These are phyloP conservation scores for Cistogaster globosa DNA, from an alignment of 2,888 invertebrate genomes.

Conservation along the genomic window DNA sequence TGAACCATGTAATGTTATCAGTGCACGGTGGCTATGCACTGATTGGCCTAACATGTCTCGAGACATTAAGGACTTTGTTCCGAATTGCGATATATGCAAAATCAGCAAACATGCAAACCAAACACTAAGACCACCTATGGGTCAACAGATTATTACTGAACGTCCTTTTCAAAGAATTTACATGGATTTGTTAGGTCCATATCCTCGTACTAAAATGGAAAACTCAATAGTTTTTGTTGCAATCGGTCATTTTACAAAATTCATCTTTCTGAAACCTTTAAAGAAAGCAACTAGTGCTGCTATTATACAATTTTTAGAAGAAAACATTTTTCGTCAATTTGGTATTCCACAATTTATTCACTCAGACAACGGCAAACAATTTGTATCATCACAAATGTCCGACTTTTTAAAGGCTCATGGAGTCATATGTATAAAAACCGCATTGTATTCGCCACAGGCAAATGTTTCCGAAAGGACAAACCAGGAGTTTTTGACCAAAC, in stretches of 20 bases:
- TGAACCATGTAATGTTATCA: neutral
- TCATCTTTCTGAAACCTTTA: no score
- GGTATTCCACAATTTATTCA: neutral
- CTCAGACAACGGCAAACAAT: constrained; percentile 1
- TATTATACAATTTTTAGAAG: neutral
- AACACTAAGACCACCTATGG: no score
- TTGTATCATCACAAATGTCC: neutral
- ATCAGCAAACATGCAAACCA: no score
- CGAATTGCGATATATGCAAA: neutral
- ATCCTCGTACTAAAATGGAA: neutral
- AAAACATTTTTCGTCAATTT: neutral
- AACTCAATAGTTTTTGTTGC: neutral
- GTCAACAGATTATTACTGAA: no score
- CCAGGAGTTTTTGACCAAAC: neutral
- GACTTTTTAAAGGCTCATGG: neutral
- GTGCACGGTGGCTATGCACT: neutral
- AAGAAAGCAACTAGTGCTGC: neutral
- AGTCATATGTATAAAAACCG: neutral
- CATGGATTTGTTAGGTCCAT: no score
- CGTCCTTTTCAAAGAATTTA: no score
- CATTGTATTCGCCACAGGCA: neutral
- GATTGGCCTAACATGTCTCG: neutral
- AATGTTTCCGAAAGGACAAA: neutral
- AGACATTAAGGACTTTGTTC: neutral
- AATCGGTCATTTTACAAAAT: neutral